Evolutionary conservation across 2,113 vertebrate genomes (phyloP).

Genomic region (Pavo muticus): DNA sequence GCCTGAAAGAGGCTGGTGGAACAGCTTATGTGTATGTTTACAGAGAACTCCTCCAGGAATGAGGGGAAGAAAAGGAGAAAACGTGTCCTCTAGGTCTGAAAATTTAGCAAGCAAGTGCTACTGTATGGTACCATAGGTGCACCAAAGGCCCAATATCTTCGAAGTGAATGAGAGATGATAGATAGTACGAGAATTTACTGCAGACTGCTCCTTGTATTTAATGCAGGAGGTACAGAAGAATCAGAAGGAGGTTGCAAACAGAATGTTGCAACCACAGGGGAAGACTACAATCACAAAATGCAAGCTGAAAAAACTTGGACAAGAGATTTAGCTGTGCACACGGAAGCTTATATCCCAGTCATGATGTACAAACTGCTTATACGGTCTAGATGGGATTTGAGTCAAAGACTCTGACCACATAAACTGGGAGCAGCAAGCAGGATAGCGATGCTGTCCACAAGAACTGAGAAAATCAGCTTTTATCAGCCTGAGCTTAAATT

Average conservation of each 20-base stretch:
- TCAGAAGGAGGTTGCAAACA: background rate
- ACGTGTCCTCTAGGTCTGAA: background rate
- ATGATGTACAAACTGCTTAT: background rate
- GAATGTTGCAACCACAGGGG: background rate
- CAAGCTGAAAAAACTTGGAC: background rate
- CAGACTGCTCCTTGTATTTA: background rate
- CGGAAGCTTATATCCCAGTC: background rate
- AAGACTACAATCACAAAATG: background rate
- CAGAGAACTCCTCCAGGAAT: background rate
- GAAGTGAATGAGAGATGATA: background rate
- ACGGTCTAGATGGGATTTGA: background rate
- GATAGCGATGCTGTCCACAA: background rate
- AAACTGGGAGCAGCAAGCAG: background rate
- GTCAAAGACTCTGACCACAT: background rate
- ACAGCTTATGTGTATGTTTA: constrained; percentile 21
- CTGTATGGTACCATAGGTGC: background rate
- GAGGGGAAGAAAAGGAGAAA: constrained; percentile 3
- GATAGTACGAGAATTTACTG: background rate
- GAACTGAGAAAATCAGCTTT: background rate
- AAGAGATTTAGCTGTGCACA: background rate
- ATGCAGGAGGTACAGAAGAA: background rate
- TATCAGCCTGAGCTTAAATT: background rate
- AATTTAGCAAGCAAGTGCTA: background rate
- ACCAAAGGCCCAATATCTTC: background rate
- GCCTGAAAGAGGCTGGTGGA: background rate